These are phyloP conservation scores for Drosophila lacertosa DNA, from an alignment of 1,140 invertebrate genomes.

Conservation along the genomic window DNA sequence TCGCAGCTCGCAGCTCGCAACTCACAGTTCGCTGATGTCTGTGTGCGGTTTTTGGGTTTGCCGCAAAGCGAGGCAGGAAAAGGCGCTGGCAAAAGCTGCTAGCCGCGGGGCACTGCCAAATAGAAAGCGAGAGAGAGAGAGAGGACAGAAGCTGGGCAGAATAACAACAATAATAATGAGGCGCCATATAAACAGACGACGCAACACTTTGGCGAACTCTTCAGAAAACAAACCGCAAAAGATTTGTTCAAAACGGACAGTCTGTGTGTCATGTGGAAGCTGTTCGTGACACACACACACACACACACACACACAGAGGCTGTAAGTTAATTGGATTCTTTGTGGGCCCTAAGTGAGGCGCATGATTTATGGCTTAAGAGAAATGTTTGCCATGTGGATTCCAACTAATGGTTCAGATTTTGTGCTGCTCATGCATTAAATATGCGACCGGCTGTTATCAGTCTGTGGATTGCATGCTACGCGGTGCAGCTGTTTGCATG, in stretches of 20 bases:
- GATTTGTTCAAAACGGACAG: constrained; percentile 1
- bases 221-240: background rate
- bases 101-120: constrained; percentile 62
- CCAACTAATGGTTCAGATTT: background rate
- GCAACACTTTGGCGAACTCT: constrained; percentile 63
- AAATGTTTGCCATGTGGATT: constrained; percentile 23
- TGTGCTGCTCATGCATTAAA: constrained; percentile 13
- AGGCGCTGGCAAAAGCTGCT: constrained; percentile 57
- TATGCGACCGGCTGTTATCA: constrained; percentile 45
- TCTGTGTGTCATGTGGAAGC: background rate
- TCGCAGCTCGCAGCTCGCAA: constrained; percentile 8
- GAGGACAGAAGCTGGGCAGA: background rate
- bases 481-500: background rate
- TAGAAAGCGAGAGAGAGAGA: constrained; percentile 27
- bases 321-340: constrained; percentile 9
- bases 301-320: background rate
- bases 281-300: constrained; percentile 3
- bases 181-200: constrained; percentile 67
- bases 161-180: constrained; percentile 70
- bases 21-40: constrained; percentile 32
- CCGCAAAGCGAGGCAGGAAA: constrained; percentile 71
- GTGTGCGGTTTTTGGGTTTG: constrained; percentile 67
- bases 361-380: constrained; percentile 22
- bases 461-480: constrained; percentile 45
- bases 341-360: constrained; percentile 13